Percentiles rank a stretch among this genome's conserved stretches.
Conservation (phyloP, 2,113 vertebrate genomes). For the Stigmatopora nigra region DNA sequence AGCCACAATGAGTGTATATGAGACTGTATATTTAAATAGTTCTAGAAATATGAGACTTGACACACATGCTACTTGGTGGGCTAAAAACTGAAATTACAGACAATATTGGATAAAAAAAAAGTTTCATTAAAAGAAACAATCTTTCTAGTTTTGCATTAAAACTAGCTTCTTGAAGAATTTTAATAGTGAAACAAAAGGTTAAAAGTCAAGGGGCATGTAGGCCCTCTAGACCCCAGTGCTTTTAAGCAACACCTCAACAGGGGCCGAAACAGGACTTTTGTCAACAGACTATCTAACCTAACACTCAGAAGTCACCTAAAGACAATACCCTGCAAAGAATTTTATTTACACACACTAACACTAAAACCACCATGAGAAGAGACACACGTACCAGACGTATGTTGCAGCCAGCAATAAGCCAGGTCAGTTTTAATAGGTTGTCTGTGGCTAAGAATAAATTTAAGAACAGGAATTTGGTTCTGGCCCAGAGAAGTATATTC, state of each 20-base stretch:
- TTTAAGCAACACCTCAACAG: conserved; percentile 54
- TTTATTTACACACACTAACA: conserved; percentile 26
- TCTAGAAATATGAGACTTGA: conserved; percentile 42
- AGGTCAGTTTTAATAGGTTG: conserved; percentile 35
- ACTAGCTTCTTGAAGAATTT: not conserved
- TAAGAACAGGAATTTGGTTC: conserved; percentile 29
- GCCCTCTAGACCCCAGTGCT: conserved; percentile 36
- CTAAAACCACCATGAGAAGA: conserved; percentile 19
- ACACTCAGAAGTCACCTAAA: conserved; percentile 10
- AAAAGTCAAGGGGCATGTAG: conserved; percentile 35
- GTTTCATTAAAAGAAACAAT: not conserved
- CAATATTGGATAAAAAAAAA: not conserved
- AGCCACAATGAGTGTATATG: conserved; percentile 36
- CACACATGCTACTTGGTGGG: conserved; percentile 18
- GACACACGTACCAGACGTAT: conserved; percentile 18
- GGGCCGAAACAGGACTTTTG: conserved; percentile 30
- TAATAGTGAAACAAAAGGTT: not conserved
- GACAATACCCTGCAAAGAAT: conserved; percentile 13
- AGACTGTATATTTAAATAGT: conserved; percentile 3
- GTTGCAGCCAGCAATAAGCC: conserved; percentile 23
- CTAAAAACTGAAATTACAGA: conserved; percentile 1
- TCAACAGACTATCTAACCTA: conserved; percentile 45
- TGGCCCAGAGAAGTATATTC: conserved; percentile 21
- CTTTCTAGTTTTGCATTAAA: not conserved
- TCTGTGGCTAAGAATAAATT: conserved; percentile 27